A percentile compares a stretch with the other conserved stretches of the same genome.
Conservation (phyloP, 1,140 invertebrate genomes). For the Sitobion miscanthi region DNA sequence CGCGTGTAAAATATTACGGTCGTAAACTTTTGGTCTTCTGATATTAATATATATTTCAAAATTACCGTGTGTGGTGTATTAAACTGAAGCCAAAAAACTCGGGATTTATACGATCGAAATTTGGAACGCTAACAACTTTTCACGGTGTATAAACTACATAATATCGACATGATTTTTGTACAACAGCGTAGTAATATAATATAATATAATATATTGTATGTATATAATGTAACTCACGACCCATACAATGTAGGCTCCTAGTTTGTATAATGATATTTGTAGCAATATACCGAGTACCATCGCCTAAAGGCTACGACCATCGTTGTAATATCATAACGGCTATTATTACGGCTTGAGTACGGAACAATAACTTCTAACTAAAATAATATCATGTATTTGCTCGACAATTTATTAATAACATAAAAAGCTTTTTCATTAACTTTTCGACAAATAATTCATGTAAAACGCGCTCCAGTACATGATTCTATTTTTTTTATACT, state of each 20-base stretch:
- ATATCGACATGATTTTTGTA: constrained; percentile 17
- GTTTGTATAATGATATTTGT: neutral
- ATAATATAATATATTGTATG: neutral
- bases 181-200: neutral
- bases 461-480: neutral
- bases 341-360: neutral
- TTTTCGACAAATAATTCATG: neutral
- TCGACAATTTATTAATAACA: neutral
- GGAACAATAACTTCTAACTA: neutral
- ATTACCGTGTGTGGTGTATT: neutral
- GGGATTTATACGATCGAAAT: constrained; percentile 19
- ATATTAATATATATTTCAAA: neutral
- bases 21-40: neutral
- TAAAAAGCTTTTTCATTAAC: constrained; percentile 30
- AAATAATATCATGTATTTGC: neutral
- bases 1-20: constrained; percentile 39
- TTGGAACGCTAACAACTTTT: constrained; percentile 39
- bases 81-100: constrained; percentile 11
- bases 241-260: neutral
- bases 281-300: neutral
- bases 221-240: neutral
- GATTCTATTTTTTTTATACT: neutral
- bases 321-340: neutral
- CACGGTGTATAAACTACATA: constrained; percentile 1
- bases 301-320: neutral